Percentiles rank a stretch among this genome's conserved stretches.
phyloP scores from a whole-genome alignment of 2,113 vertebrate genomes.

The Hemiscyllium ocellatum region DNA sequence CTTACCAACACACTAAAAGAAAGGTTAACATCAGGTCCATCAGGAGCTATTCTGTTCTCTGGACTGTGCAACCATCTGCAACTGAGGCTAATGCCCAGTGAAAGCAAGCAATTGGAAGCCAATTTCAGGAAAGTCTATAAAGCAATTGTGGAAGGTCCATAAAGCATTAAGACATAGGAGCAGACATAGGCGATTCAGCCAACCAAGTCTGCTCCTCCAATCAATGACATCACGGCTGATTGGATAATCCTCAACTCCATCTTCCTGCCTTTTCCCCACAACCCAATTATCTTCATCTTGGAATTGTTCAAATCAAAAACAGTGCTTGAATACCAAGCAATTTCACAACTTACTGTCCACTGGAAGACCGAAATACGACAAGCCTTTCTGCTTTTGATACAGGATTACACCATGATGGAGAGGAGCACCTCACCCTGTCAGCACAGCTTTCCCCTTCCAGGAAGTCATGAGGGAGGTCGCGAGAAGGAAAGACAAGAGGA shows the following conservation, averaged over 20 bases:
- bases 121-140: background rate
- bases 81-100: background rate
- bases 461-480: too few species aligned
- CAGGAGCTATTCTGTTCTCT: background rate
- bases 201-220: too few species aligned
- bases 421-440: background rate
- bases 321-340: background rate
- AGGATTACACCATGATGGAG: background rate
- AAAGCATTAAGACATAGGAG: too few species aligned
- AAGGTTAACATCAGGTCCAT: background rate
- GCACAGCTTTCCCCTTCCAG: too few species aligned
- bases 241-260: too few species aligned
- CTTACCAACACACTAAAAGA: background rate
- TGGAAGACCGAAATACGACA: background rate
- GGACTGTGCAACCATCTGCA: background rate
- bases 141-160: background rate
- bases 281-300: background rate
- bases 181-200: too few species aligned
- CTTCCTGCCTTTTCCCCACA: too few species aligned
- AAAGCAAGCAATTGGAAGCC: background rate
- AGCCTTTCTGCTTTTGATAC: background rate
- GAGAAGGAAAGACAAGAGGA: too few species aligned
- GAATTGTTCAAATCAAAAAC: background rate
- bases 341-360: background rate
- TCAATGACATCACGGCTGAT: too few species aligned